These are phyloP conservation scores for Grammomys dolichurus DNA, from an alignment of 2,113 vertebrate genomes.

Conservation along the genomic window DNA sequence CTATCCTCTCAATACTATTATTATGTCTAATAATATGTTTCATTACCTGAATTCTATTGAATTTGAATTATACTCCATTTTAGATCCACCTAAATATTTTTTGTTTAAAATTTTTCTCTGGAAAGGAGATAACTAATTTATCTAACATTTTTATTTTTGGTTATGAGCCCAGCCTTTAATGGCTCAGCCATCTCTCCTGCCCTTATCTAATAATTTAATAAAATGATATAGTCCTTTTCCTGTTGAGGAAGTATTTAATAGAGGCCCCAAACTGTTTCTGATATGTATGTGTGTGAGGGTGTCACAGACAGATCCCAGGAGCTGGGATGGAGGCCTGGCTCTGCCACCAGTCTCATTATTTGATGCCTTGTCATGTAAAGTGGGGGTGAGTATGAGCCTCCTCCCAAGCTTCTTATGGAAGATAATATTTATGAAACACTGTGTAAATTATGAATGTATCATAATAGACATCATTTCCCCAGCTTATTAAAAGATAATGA, in stretches of 20 bases:
- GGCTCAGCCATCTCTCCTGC: background rate
- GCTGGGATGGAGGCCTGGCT: background rate
- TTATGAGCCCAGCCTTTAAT: background rate
- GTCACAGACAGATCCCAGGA: background rate
- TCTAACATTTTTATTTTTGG: background rate
- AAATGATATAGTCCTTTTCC: background rate
- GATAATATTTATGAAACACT: slow-evolving; percentile 65
- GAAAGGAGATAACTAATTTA: slow-evolving; percentile 18
- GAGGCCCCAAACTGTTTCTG: background rate
- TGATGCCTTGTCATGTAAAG: slow-evolving; percentile 60
- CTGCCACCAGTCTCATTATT: background rate
- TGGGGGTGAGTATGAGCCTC: slow-evolving; percentile 12
- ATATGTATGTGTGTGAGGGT: background rate
- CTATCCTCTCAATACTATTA: background rate
- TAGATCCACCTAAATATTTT: slow-evolving; percentile 44
- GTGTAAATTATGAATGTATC: slow-evolving; percentile 73
- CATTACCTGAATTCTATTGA: background rate
- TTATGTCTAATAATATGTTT: slow-evolving; percentile 1
- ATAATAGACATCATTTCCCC: slow-evolving; percentile 70
- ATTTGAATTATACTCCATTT: slow-evolving; percentile 56
- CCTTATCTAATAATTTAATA: background rate
- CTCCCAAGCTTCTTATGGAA: slow-evolving; percentile 27
- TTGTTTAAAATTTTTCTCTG: background rate
- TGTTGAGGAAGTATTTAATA: slow-evolving; percentile 22
- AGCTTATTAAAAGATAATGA: slow-evolving; percentile 76